A percentile compares a stretch with the other conserved stretches of the same genome.
Evolutionary conservation across 2,113 vertebrate genomes (phyloP).

Genomic region (Hemibates koningsi): DNA sequence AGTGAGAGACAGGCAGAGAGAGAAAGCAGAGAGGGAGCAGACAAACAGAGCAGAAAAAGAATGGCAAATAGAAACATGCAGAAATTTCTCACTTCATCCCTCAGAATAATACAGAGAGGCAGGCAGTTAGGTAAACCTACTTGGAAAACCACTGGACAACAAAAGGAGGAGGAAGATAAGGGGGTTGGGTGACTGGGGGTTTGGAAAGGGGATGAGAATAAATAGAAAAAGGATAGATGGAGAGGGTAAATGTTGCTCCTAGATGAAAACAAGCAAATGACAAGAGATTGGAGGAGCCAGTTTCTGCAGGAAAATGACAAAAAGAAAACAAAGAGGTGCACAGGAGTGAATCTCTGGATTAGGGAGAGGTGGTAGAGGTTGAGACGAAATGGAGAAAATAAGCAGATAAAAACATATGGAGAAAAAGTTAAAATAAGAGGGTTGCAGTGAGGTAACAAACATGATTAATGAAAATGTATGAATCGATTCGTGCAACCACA

Average conservation of each 20-base stretch:
- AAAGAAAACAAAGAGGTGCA: neutral
- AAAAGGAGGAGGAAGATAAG: neutral
- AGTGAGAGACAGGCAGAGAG: neutral
- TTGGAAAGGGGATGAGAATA: neutral
- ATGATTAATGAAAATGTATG: neutral
- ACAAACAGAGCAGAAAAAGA: neutral
- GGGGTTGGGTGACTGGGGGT: neutral
- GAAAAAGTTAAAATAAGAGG: neutral
- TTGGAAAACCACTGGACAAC: neutral
- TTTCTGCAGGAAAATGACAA: conserved; percentile 6
- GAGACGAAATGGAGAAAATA: neutral
- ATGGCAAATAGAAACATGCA: neutral
- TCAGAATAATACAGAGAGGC: conserved; percentile 19
- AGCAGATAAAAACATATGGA: neutral
- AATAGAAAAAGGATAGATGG: neutral
- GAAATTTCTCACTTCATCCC: neutral
- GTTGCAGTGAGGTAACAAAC: neutral
- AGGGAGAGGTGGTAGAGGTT: neutral
- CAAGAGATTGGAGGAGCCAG: conserved; percentile 13
- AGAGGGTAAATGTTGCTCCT: conserved; percentile 33
- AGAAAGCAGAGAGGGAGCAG: neutral
- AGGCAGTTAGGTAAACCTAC: conserved; percentile 12
- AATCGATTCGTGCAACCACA: neutral
- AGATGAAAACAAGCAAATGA: conserved; percentile 31
- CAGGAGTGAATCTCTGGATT: neutral